Evolutionary conservation across 1,140 invertebrate genomes (phyloP).

Genomic region (Glomeris maerens): DNA sequence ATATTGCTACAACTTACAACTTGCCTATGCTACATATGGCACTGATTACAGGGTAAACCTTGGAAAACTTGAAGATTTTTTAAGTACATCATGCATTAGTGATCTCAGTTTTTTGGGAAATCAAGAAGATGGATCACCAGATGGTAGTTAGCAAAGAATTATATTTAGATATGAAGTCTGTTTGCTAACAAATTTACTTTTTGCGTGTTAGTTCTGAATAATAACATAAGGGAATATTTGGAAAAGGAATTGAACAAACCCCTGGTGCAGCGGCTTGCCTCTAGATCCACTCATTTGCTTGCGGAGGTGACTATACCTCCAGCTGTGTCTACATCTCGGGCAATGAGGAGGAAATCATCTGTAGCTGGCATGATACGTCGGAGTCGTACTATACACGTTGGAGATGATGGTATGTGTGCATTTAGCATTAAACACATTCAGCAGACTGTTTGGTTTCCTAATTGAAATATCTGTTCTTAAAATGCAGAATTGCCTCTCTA

Average conservation of each 20-base stretch:
- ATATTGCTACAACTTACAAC: neutral
- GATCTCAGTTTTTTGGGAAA: slow-evolving; percentile 87
- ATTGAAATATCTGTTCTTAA: too few species aligned
- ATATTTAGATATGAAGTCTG: slow-evolving; percentile 5
- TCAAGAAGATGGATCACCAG: slow-evolving; percentile 75
- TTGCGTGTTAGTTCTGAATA: slow-evolving; percentile 47
- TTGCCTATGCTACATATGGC: slow-evolving; percentile 1
- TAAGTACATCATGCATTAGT: slow-evolving; percentile 89
- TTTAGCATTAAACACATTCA: too few species aligned
- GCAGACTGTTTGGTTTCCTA: too few species aligned
- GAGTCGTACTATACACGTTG: slow-evolving; percentile 23
- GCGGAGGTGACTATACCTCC: too few species aligned
- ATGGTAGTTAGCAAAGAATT: slow-evolving; percentile 36
- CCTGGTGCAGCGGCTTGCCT: slow-evolving; percentile 29
- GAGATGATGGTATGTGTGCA: slow-evolving; percentile 15
- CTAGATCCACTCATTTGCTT: too few species aligned
- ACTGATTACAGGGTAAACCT: slow-evolving; percentile 57
- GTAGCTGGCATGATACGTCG: slow-evolving; percentile 26
- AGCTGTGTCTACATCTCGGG: neutral
- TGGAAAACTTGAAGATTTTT: slow-evolving; percentile 77
- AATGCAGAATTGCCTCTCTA: too few species aligned
- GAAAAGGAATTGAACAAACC: slow-evolving; percentile 71
- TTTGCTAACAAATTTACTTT: slow-evolving; percentile 9
- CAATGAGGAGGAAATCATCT: slow-evolving; percentile 16
- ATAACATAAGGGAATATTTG: slow-evolving; percentile 69